A percentile compares a stretch with the other conserved stretches of the same genome.
These are phyloP conservation scores for Scaptodrosophila latifasciaeformis DNA, from an alignment of 2,888 invertebrate genomes.

Conservation along the genomic window DNA sequence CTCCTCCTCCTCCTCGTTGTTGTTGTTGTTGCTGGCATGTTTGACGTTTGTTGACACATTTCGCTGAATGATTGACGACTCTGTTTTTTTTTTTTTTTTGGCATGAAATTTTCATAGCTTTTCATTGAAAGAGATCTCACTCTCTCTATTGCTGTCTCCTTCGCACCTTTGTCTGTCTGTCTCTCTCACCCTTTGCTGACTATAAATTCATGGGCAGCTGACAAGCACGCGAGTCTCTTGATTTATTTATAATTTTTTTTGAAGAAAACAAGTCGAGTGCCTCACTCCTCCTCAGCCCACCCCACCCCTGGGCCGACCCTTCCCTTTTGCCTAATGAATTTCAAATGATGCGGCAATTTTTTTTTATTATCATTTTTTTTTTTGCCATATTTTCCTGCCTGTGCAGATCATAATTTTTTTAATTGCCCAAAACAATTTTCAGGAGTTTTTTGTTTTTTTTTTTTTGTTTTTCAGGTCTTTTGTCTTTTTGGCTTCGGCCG, in stretches of 20 bases:
- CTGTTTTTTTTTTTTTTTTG: conserved; percentile 5
- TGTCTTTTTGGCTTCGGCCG: no score
- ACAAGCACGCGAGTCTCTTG: conserved; percentile 58
- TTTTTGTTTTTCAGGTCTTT: no score
- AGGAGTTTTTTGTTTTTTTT: conserved; percentile 36
- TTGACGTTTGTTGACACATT: conserved; percentile 63
- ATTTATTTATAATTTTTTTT: conserved; percentile 53
- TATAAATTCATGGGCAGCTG: conserved; percentile 46
- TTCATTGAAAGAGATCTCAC: no score
- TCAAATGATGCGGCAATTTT: conserved; percentile 64
- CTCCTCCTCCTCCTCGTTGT: not conserved
- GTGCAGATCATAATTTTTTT: conserved; percentile 40
- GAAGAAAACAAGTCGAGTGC: conserved; percentile 40
- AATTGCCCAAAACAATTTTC: conserved; percentile 57
- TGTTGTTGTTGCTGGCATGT: conserved; percentile 41
- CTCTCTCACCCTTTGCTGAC: conserved; percentile 8
- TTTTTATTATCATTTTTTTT: conserved; percentile 15
- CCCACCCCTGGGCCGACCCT: not conserved
- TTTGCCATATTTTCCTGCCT: conserved; percentile 45
- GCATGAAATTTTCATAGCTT: no score
- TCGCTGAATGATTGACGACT: conserved; percentile 63
- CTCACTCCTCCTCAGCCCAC: conserved; percentile 32
- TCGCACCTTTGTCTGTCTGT: not conserved
- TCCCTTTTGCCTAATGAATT: conserved; percentile 51
- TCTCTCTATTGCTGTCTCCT: not conserved